phyloP scores from a whole-genome alignment of 2,797 vertebrate species.

The Liparis tanakae region DNA sequence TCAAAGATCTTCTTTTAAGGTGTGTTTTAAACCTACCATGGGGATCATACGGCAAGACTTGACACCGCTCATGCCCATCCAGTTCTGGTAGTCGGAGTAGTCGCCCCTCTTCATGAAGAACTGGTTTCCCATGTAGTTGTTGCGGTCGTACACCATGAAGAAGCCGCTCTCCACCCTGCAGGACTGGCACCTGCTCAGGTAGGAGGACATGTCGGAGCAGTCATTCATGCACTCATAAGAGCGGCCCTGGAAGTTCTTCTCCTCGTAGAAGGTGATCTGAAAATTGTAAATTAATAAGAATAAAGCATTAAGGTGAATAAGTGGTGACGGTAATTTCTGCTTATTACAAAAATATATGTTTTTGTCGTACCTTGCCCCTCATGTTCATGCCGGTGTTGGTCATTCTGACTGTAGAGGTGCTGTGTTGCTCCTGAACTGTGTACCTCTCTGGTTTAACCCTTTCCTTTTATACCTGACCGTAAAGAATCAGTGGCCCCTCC shows the following conservation, averaged over 20 bases:
- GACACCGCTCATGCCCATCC: too few relatives aligned
- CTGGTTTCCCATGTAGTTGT: too few relatives aligned
- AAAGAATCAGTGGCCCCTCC: conserved; percentile 58
- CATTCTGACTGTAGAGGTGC: conserved; percentile 58
- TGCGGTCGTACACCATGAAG: too few relatives aligned
- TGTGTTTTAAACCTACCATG: background rate
- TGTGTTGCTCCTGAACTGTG: conserved; percentile 52
- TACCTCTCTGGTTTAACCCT: conserved; percentile 68
- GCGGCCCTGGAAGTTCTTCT: too few relatives aligned
- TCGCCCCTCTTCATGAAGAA: too few relatives aligned
- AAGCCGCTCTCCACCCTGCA: too few relatives aligned
- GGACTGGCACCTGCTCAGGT: too few relatives aligned
- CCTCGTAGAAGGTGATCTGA: too few relatives aligned
- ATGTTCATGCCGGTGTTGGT: conserved; percentile 72
- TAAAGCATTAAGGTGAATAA: background rate
- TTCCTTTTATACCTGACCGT: conserved; percentile 77
- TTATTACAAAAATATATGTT: background rate
- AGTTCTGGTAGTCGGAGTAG: too few relatives aligned
- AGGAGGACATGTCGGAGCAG: too few relatives aligned
- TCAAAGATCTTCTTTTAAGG: background rate
- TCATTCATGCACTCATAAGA: too few relatives aligned
- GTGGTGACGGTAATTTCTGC: background rate
- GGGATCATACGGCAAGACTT: too few relatives aligned
- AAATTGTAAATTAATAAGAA: background rate
- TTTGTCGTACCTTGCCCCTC: conserved; percentile 66